These are phyloP conservation scores for Thunnus maccoyii DNA, from an alignment of 2,113 vertebrate genomes.

Conservation along the genomic window DNA sequence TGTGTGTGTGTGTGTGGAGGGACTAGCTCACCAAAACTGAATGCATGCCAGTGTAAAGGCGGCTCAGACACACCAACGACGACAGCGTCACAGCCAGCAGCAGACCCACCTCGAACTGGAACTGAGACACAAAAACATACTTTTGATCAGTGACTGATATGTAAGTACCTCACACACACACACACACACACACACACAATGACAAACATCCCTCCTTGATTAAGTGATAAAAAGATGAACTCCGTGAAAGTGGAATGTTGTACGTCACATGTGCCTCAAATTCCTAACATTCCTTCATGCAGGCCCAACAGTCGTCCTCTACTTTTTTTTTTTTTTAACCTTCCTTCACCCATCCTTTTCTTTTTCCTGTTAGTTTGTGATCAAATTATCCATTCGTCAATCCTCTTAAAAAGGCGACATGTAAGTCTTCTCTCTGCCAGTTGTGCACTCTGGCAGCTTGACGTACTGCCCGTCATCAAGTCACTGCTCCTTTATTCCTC, in stretches of 20 bases:
- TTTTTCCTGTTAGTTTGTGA: slow-evolving; percentile 2
- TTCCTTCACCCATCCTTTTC: neutral
- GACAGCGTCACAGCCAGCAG: slow-evolving; percentile 87
- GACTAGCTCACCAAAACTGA: slow-evolving; percentile 91
- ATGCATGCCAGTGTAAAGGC: slow-evolving; percentile 98
- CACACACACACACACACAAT: neutral
- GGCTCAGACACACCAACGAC: slow-evolving; percentile 92
- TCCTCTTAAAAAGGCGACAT: neutral
- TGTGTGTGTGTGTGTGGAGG: neutral
- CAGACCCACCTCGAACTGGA: slow-evolving; percentile 89
- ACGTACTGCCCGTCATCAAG: slow-evolving; percentile 46
- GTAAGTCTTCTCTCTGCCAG: slow-evolving; percentile 19
- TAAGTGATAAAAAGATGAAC: slow-evolving; percentile 10
- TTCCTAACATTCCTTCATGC: slow-evolving; percentile 31
- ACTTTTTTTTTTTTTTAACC: neutral
- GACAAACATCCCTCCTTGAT: neutral
- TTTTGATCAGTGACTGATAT: neutral
- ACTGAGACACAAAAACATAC: slow-evolving; percentile 82
- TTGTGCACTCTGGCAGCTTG: slow-evolving; percentile 35
- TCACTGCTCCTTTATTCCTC: slow-evolving; percentile 55
- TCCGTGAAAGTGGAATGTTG: neutral
- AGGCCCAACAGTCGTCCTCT: neutral
- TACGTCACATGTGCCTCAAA: neutral
- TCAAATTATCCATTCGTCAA: slow-evolving; percentile 33
- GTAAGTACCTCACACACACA: neutral